phyloP scores from a whole-genome alignment of 92 coral and sea anemone genomes.

The Isaurus tuberculatus region DNA sequence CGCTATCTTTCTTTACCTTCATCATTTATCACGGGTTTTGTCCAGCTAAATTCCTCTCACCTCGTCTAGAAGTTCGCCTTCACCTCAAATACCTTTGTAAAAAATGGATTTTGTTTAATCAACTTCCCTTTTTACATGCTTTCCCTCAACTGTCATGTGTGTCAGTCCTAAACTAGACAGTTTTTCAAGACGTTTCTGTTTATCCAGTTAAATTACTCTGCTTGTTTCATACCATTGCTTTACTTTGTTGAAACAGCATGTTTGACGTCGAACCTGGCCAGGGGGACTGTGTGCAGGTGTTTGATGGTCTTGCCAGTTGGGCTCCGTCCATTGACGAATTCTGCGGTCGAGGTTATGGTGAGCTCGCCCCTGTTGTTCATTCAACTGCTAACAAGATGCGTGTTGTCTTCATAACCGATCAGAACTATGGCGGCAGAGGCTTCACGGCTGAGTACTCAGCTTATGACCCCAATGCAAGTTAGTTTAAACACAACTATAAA shows the following conservation, averaged over 20 bases:
- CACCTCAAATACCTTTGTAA: too few relatives aligned
- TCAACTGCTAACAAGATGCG: slow-evolving; percentile 76
- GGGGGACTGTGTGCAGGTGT: slow-evolving; percentile 76
- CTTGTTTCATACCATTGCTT: neutral
- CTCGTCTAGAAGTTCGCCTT: too few relatives aligned
- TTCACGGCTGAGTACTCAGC: slow-evolving; percentile 71
- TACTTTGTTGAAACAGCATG: slow-evolving; percentile 28
- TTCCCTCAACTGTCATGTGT: too few relatives aligned
- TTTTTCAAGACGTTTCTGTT: too few relatives aligned
- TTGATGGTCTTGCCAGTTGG: slow-evolving; percentile 92
- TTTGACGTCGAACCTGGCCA: slow-evolving; percentile 48
- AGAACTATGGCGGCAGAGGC: slow-evolving; percentile 74
- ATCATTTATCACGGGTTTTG: too few relatives aligned
- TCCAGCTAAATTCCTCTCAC: too few relatives aligned
- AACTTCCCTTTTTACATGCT: too few relatives aligned
- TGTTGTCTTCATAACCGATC: slow-evolving; percentile 74
- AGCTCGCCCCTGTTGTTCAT: slow-evolving; percentile 53
- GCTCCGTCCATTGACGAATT: slow-evolving; percentile 60
- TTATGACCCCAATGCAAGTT: slow-evolving; percentile 56
- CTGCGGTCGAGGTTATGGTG: slow-evolving; percentile 67
- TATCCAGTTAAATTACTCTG: neutral
- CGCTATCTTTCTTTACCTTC: too few relatives aligned
- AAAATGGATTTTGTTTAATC: too few relatives aligned
- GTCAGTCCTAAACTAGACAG: too few relatives aligned
- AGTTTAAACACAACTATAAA: too few relatives aligned